Evolutionary conservation across 2,797 vertebrate genomes (phyloP).

Genomic region (Myotis findleyi): DNA sequence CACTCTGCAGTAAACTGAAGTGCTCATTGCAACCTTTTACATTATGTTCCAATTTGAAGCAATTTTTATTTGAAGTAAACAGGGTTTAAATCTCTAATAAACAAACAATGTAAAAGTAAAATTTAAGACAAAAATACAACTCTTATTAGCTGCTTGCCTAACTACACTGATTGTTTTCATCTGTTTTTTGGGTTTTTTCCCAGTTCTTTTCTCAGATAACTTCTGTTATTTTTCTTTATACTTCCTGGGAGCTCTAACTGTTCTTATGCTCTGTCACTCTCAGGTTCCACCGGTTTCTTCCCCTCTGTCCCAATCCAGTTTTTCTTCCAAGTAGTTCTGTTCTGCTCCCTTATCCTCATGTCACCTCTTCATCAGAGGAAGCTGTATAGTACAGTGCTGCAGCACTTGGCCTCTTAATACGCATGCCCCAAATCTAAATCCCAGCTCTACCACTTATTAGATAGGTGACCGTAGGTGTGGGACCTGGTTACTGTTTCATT

Average conservation of each 20-base stretch:
- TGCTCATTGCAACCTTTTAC: neutral
- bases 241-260: neutral
- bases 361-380: neutral
- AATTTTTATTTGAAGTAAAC: slow-evolving; percentile 33
- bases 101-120: neutral
- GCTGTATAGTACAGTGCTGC: neutral
- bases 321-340: neutral
- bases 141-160: neutral
- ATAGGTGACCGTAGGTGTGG: neutral
- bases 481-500: neutral
- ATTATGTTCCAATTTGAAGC: slow-evolving; percentile 28
- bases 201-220: slow-evolving; percentile 10
- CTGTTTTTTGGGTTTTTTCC: neutral
- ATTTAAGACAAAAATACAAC: neutral
- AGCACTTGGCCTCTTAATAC: neutral
- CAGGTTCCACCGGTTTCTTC: neutral
- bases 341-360: neutral
- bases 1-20: neutral
- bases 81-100: slow-evolving; percentile 38
- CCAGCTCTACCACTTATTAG: neutral
- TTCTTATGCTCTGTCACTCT: neutral
- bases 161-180: neutral
- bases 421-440: neutral
- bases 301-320: neutral
- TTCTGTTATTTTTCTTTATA: neutral